Conservation (phyloP, 2,113 vertebrate species). For the Apodemus speciosus region DNA sequence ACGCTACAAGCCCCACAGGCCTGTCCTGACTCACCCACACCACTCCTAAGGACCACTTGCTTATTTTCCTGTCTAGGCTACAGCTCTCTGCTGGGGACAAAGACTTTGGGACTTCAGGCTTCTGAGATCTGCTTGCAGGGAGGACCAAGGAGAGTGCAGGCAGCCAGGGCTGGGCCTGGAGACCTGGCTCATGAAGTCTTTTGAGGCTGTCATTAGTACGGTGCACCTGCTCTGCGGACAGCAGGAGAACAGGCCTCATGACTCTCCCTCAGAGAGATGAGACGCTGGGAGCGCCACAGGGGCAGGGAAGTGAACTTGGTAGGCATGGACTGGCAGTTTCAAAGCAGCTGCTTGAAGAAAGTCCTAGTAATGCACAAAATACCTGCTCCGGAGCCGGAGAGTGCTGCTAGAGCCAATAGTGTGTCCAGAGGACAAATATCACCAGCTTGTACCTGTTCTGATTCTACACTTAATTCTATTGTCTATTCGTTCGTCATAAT, state of each 20-base stretch:
- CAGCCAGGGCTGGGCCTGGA: neutral
- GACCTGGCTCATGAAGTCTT: neutral
- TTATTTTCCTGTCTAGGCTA: neutral
- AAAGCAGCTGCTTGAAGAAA: constrained; percentile 45
- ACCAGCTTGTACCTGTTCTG: neutral
- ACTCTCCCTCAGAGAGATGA: constrained; percentile 36
- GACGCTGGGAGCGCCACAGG: neutral
- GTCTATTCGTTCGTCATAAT: too few species aligned
- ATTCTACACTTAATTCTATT: neutral
- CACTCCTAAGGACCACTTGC: neutral
- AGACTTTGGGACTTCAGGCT: neutral
- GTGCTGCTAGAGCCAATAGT: neutral
- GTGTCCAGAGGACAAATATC: neutral
- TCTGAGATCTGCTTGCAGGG: constrained; percentile 15
- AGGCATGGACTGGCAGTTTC: neutral
- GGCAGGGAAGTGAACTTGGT: neutral
- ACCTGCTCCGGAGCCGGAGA: neutral
- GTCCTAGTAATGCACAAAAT: neutral
- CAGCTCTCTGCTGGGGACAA: neutral
- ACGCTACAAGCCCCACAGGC: neutral
- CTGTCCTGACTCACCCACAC: neutral
- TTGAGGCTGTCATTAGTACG: constrained; percentile 28
- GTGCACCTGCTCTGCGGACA: constrained; percentile 33
- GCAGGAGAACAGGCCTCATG: neutral
- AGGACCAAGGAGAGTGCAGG: neutral